These are phyloP conservation scores for Poeciliopsis turneri DNA, from an alignment of 2,797 vertebrate genomes.

Conservation along the genomic window DNA sequence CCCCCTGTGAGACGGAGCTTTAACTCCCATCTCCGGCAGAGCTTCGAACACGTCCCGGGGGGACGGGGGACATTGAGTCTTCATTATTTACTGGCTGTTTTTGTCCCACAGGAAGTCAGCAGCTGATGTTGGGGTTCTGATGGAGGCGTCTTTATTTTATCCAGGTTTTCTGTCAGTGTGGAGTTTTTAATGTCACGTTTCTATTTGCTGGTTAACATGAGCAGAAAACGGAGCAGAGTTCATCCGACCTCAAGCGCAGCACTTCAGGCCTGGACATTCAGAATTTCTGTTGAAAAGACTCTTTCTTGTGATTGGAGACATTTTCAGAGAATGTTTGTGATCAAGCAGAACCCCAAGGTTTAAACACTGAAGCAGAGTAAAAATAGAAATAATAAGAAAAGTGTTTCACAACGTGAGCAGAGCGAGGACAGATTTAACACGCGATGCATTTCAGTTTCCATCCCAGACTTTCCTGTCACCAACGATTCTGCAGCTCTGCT, in stretches of 20 bases:
- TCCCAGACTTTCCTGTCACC: neutral
- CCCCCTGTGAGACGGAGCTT: too few relatives aligned
- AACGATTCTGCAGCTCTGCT: neutral
- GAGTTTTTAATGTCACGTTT: neutral
- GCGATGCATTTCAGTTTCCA: neutral
- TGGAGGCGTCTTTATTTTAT: neutral
- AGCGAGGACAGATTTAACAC: neutral
- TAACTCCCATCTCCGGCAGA: too few relatives aligned
- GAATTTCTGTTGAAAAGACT: neutral
- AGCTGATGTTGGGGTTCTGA: neutral
- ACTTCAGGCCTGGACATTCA: neutral
- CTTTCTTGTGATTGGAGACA: neutral
- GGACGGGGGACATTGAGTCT: too few relatives aligned
- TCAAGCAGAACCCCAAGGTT: neutral
- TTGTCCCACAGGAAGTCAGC: neutral
- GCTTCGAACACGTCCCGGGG: too few relatives aligned
- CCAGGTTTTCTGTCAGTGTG: neutral
- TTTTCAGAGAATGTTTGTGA: neutral
- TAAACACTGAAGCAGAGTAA: neutral
- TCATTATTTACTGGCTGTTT: neutral
- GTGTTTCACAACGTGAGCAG: neutral
- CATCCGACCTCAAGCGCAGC: neutral
- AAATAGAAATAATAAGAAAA: constrained; percentile 4
- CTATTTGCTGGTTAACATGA: neutral
- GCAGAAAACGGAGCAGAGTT: neutral